Base-by-base conservation (phyloP, 2,888 invertebrate genomes). In the Punctoribates punctum region DNA sequence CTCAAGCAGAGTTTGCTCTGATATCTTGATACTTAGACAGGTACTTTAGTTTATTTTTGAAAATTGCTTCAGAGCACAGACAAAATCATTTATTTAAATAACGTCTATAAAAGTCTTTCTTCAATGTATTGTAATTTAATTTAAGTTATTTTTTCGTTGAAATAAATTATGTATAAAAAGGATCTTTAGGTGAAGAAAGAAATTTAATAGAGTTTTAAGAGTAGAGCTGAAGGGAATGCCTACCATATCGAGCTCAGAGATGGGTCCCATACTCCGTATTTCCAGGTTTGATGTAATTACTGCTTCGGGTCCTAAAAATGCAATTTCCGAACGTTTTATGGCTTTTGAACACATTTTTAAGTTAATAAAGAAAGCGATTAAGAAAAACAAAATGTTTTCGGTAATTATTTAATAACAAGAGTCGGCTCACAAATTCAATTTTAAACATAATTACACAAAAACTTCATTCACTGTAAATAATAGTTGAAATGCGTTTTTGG, bases 211-310 rank as follows among this genome's bases (percentile, higher is more conserved):
- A n/a, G 15, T 51, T n/a, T 51, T 51, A n/a, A n/a, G 15, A 51
- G 6, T 4, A 8, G n/a, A 51, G 46, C 23, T 15, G 23, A 38
- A 70, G 72, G 34, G 34, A 34, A 57, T 73, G 76, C 86, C 86
- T 84, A 91, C 92, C 94, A 94, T 94, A 81, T 93, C 93, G 42
- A 93, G 86, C 83, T 94, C 94, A 0, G 93, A 93, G 5, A 94
- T 90, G 0, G 94, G 94, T 0, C 94, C 94, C 93, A 94, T 94
- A 82, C 93, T 93, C 80, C 93, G 87, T 80, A 94, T 94, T 74
- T 94, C 85, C 82, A 94, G 93, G 83, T 94, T 94, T 0, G 94
- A 93, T 82, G 90, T 88, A 23, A 94, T 91, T 20, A 92, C 87
- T 0, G 94, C 94, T 0, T 94, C 93, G 77, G 88, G 86, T 60